These are phyloP conservation scores for Gonioctena quinquepunctata DNA, from an alignment of 1,140 invertebrate species.

Conservation along the genomic window DNA sequence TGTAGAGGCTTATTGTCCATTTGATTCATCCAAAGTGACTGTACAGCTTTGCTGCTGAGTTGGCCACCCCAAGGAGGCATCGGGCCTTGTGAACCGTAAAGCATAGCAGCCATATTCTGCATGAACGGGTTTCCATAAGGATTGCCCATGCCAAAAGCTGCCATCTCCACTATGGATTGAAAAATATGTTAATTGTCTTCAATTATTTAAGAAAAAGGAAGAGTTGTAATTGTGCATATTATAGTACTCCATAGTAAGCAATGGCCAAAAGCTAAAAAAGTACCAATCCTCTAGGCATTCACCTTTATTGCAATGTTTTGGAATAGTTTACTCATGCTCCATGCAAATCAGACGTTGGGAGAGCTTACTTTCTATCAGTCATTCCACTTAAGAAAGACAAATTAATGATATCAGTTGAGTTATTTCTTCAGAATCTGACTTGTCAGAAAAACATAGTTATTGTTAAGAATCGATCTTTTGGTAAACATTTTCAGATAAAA, in stretches of 20 bases:
- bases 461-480: too few relatives aligned
- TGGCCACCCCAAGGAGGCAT: slow-evolving; percentile 57
- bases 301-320: too few relatives aligned
- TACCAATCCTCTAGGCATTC: too few relatives aligned
- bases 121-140: slow-evolving; percentile 62
- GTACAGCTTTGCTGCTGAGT: slow-evolving; percentile 57
- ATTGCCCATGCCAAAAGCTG: slow-evolving; percentile 60
- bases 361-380: not conserved
- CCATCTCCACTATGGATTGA: slow-evolving; percentile 63
- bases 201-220: not conserved
- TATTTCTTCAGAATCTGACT: too few relatives aligned
- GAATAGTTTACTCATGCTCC: too few relatives aligned
- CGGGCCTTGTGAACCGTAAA: slow-evolving; percentile 60
- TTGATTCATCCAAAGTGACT: slow-evolving; percentile 63
- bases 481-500: too few relatives aligned
- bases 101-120: slow-evolving; percentile 58
- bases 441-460: too few relatives aligned
- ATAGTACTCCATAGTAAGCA: too few relatives aligned
- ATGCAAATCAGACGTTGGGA: not conserved
- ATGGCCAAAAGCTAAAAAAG: too few relatives aligned
- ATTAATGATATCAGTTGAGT: too few relatives aligned
- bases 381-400: too few relatives aligned
- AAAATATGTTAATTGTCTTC: not conserved
- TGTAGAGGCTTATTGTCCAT: slow-evolving; percentile 55
- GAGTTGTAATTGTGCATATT: too few relatives aligned